These are phyloP conservation scores for Tuberolachnus salignus DNA, from an alignment of 2,888 invertebrate genomes.

Conservation along the genomic window DNA sequence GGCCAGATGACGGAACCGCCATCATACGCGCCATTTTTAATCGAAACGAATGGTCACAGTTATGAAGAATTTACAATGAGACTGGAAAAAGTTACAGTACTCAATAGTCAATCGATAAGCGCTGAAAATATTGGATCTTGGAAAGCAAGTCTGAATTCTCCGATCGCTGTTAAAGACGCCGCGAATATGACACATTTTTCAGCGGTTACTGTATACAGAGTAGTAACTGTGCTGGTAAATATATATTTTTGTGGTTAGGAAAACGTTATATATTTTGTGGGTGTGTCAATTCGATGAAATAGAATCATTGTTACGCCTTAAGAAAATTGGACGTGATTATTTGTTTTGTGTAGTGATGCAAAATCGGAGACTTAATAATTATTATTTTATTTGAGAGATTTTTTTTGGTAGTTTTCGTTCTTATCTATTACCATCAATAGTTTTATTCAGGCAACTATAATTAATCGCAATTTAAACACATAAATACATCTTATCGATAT, in stretches of 20 bases:
- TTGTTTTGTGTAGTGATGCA: too few relatives aligned
- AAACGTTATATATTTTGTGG: too few relatives aligned
- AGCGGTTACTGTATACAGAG: constrained; percentile 82
- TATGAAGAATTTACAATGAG: constrained; percentile 78
- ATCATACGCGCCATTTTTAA: constrained; percentile 73
- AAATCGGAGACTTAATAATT: too few relatives aligned
- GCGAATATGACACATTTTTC: constrained; percentile 75
- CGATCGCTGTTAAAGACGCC: constrained; percentile 71
- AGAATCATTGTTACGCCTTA: too few relatives aligned
- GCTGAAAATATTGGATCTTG: constrained; percentile 76
- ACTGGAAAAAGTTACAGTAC: constrained; percentile 73
- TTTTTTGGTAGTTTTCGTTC: too few relatives aligned
- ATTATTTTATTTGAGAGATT: too few relatives aligned
- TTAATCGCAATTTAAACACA: too few relatives aligned
- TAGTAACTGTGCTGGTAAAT: constrained; percentile 80
- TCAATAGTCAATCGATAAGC: constrained; percentile 75
- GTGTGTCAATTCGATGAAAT: too few relatives aligned
- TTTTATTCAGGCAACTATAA: too few relatives aligned
- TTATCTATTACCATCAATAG: too few relatives aligned
- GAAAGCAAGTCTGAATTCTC: constrained; percentile 76
- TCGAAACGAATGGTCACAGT: constrained; percentile 73
- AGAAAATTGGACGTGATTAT: too few relatives aligned
- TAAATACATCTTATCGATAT: too few relatives aligned
- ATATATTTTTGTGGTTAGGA: neutral
- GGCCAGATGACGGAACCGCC: constrained; percentile 67